Evolutionary conservation across 2,797 vertebrate genomes (phyloP).

Genomic region (Siniperca obscura): DNA sequence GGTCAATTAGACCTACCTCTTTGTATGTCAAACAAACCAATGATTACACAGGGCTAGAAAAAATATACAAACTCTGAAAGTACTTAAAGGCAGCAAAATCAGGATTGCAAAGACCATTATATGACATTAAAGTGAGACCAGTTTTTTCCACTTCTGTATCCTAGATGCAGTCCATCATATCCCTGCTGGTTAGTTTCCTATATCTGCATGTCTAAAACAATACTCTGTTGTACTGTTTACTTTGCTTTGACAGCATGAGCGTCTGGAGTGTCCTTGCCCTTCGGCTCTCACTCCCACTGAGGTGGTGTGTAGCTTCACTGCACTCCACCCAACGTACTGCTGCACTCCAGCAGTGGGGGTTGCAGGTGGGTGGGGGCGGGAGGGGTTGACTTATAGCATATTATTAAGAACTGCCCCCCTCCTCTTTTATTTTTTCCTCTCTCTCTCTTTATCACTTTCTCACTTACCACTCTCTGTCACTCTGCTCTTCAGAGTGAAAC

Average conservation of each 20-base stretch:
- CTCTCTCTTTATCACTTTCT: constrained; percentile 4
- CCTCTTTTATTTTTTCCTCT: neutral
- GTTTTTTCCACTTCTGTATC: too few relatives aligned
- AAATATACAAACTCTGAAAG: neutral
- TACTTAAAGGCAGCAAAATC: too few relatives aligned
- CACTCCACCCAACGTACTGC: constrained; percentile 12
- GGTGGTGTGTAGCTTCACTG: constrained; percentile 10
- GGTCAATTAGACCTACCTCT: neutral
- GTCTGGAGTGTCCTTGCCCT: constrained; percentile 46
- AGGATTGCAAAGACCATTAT: too few relatives aligned
- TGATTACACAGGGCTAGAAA: neutral
- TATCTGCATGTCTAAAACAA: constrained; percentile 44
- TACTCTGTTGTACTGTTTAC: constrained; percentile 27
- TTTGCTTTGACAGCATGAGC: constrained; percentile 41
- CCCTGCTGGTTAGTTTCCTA: neutral
- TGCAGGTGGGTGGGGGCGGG: neutral
- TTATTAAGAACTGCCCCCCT: constrained; percentile 3
- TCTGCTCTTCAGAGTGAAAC: constrained; percentile 28
- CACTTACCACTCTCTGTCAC: neutral
- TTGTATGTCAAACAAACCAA: neutral
- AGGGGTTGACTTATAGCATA: constrained; percentile 12
- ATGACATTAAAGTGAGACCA: too few relatives aligned
- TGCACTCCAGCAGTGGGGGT: constrained; percentile 21
- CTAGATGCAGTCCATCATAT: too few relatives aligned
- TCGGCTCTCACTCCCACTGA: constrained; percentile 56